Evolutionary conservation across 2,797 vertebrate species (phyloP).

Genomic region (Euphonia xanthogaster): DNA sequence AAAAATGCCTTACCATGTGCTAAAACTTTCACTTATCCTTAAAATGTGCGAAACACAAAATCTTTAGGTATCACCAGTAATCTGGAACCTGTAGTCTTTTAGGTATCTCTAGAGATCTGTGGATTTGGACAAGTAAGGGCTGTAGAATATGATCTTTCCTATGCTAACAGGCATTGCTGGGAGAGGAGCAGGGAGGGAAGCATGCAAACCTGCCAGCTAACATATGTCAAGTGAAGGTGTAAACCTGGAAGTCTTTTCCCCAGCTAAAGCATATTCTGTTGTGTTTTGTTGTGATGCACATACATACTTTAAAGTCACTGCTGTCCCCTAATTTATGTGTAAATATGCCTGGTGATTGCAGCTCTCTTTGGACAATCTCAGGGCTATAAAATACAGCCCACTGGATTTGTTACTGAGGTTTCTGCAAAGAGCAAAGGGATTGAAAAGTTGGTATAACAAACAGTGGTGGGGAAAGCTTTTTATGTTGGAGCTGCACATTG

Average conservation of each 20-base stretch:
- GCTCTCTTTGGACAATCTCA: too few species aligned
- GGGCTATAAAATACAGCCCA: background rate
- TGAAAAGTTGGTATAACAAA: background rate
- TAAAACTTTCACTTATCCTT: background rate
- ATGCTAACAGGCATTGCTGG: background rate
- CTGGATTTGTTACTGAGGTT: background rate
- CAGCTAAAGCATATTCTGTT: background rate
- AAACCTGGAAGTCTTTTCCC: background rate
- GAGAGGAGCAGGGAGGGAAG: background rate
- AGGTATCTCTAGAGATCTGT: background rate
- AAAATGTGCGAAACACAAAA: background rate
- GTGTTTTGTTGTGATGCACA: background rate
- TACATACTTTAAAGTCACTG: background rate
- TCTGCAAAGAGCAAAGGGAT: background rate
- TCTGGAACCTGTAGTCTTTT: background rate
- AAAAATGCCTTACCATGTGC: background rate
- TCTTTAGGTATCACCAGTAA: background rate
- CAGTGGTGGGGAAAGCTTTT: background rate
- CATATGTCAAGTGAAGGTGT: accelerated
- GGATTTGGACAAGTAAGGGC: background rate
- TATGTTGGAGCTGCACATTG: background rate
- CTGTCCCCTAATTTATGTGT: background rate
- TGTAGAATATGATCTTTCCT: background rate
- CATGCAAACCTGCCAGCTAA: background rate
- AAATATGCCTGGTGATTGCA: background rate